Evolutionary conservation across 1,140 invertebrate genomes (phyloP).

Genomic region (Ruditapes philippinarum): DNA sequence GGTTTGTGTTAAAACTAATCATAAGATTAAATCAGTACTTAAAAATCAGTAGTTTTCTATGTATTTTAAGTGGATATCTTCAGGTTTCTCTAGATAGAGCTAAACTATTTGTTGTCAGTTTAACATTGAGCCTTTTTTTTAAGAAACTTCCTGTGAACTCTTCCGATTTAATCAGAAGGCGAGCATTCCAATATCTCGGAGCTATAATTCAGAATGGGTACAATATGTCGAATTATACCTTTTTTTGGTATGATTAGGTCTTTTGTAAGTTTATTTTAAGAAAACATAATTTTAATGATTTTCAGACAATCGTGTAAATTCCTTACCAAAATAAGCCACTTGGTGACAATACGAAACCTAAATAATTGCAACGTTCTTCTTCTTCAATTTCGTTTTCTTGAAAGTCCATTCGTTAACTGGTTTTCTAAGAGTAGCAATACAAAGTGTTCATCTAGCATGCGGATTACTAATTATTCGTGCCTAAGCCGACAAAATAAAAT

Average conservation of each 20-base stretch:
- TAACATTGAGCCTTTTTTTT: not conserved
- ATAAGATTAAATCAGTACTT: constrained; percentile 33
- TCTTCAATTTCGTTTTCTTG: not conserved
- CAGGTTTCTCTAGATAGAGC: not conserved
- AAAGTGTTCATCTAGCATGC: too few relatives aligned
- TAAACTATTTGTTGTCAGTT: constrained; percentile 3
- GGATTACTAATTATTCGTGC: too few relatives aligned
- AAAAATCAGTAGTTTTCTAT: too few relatives aligned
- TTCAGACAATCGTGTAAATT: not conserved
- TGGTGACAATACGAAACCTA: not conserved
- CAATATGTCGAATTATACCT: constrained; percentile 38
- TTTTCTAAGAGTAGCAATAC: too few relatives aligned
- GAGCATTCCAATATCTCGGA: constrained; percentile 12
- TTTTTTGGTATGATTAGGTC: not conserved
- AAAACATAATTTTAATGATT: constrained; percentile 33
- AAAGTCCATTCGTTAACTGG: not conserved
- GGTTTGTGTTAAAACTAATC: not conserved
- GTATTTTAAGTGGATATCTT: too few relatives aligned
- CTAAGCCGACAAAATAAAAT: too few relatives aligned
- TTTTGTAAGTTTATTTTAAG: not conserved
- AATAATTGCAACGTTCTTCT: constrained; percentile 12
- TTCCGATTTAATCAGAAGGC: not conserved
- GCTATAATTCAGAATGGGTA: constrained; percentile 17
- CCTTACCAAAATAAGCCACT: not conserved
- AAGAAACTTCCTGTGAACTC: not conserved